Conservation (phyloP, 2,113 vertebrate genomes). For the Sphyrna mokarran region DNA sequence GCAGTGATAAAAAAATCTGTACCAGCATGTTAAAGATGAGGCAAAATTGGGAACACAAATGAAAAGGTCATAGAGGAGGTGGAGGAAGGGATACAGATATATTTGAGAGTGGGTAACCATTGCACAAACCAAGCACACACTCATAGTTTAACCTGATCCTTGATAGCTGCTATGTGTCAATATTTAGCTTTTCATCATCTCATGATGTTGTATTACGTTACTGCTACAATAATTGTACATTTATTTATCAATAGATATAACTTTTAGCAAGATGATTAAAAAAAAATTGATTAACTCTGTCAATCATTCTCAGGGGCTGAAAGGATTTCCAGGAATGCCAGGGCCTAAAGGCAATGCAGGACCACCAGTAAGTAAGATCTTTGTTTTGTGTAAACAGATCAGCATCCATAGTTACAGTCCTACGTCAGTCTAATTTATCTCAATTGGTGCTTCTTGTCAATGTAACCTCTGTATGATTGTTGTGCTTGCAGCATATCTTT, state of each 20-base stretch:
- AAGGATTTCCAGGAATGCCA: slow-evolving; percentile 65
- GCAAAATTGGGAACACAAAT: background rate
- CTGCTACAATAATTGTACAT: background rate
- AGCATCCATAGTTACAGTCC: background rate
- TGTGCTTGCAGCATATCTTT: background rate
- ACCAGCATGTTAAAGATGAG: background rate
- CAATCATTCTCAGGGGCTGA: slow-evolving; percentile 60
- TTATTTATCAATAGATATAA: background rate
- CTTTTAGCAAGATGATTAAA: background rate
- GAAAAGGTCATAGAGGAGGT: background rate
- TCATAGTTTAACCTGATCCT: background rate
- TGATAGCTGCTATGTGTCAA: background rate
- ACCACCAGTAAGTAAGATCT: slow-evolving; percentile 56
- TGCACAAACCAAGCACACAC: background rate
- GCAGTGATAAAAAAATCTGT: background rate
- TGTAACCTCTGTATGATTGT: background rate
- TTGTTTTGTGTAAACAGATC: background rate
- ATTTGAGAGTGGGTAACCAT: no score
- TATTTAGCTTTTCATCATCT: background rate
- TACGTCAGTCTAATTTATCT: background rate
- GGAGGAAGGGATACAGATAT: no score
- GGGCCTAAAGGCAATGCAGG: slow-evolving; percentile 61
- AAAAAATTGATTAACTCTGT: background rate
- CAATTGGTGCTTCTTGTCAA: background rate
- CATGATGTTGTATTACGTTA: background rate